These are phyloP conservation scores for Gandaritis pyraliata DNA, from an alignment of 2,888 invertebrate species.

Conservation along the genomic window DNA sequence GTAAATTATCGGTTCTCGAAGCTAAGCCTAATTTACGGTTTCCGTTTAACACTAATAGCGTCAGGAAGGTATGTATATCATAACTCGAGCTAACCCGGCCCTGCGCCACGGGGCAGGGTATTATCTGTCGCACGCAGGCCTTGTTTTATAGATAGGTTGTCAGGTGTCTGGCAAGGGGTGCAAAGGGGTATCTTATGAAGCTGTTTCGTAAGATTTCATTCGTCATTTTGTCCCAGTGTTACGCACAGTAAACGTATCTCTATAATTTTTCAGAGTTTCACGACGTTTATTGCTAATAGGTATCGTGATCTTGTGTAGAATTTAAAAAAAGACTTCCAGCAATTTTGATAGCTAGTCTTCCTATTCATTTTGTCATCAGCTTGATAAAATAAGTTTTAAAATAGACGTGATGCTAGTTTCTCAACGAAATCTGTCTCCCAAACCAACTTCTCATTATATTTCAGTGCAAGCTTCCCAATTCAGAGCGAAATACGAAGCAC, in stretches of 20 bases:
- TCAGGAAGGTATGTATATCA: conserved; percentile 6
- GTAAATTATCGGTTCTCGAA: background rate
- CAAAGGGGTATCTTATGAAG: conserved; percentile 15
- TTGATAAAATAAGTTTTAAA: too few relatives aligned
- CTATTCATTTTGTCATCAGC: too few relatives aligned
- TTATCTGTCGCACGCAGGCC: conserved; percentile 29
- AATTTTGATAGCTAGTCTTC: too few relatives aligned
- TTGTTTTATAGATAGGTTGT: conserved; percentile 29
- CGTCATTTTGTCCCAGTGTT: background rate
- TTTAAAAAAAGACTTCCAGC: too few relatives aligned
- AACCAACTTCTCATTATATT: too few relatives aligned
- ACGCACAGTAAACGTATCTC: too few relatives aligned
- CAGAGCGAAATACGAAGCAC: conserved; percentile 25
- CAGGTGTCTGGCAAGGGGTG: conserved; percentile 19
- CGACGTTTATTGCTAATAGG: too few relatives aligned
- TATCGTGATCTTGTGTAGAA: too few relatives aligned
- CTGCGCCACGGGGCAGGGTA: conserved; percentile 6
- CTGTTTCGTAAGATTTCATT: conserved; percentile 7
- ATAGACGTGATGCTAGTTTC: too few relatives aligned
- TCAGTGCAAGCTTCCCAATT: too few relatives aligned
- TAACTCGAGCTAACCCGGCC: conserved; percentile 6
- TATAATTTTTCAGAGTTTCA: too few relatives aligned
- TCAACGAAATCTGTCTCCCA: too few relatives aligned
- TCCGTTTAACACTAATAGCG: background rate
- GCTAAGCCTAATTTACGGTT: background rate